These are phyloP conservation scores for Aquatica leii DNA, from an alignment of 2,888 invertebrate genomes.

Conservation along the genomic window DNA sequence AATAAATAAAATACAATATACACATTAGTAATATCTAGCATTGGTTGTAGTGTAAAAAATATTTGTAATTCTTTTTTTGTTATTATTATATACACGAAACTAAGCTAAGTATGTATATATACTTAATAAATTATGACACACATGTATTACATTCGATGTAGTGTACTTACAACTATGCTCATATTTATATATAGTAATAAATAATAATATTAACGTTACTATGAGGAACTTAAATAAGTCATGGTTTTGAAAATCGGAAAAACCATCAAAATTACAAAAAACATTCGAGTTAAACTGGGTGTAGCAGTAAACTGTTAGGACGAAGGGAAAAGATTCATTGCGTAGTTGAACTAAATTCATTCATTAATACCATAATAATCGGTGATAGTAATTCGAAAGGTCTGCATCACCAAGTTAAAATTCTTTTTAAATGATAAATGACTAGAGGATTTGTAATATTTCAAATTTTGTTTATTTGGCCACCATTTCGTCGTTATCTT, in stretches of 20 bases:
- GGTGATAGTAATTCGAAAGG: not conserved
- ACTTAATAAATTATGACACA: slow-evolving; percentile 24
- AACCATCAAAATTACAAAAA: slow-evolving; percentile 10
- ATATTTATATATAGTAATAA: slow-evolving; percentile 21
- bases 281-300: slow-evolving; percentile 17
- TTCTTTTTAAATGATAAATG: slow-evolving; percentile 21
- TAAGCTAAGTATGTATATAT: not conserved
- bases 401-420: slow-evolving; percentile 8
- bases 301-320: not conserved
- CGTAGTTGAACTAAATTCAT: slow-evolving; percentile 4
- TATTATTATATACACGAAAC: slow-evolving; percentile 20
- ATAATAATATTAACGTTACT: slow-evolving; percentile 21
- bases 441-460: slow-evolving; percentile 23
- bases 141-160: slow-evolving; percentile 25
- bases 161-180: slow-evolving; percentile 15
- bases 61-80: slow-evolving; percentile 21
- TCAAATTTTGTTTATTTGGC: not conserved
- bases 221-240: slow-evolving; percentile 34
- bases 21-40: slow-evolving; percentile 28
- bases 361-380: slow-evolving; percentile 25
- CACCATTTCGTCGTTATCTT: not conserved
- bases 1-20: slow-evolving; percentile 33
- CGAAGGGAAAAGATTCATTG: slow-evolving; percentile 9
- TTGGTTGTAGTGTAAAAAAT: slow-evolving; percentile 37
- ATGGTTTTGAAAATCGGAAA: slow-evolving; percentile 21